These are phyloP conservation scores for Sebastes itinus DNA, from an alignment of 2,797 vertebrate species.

Conservation along the genomic window DNA sequence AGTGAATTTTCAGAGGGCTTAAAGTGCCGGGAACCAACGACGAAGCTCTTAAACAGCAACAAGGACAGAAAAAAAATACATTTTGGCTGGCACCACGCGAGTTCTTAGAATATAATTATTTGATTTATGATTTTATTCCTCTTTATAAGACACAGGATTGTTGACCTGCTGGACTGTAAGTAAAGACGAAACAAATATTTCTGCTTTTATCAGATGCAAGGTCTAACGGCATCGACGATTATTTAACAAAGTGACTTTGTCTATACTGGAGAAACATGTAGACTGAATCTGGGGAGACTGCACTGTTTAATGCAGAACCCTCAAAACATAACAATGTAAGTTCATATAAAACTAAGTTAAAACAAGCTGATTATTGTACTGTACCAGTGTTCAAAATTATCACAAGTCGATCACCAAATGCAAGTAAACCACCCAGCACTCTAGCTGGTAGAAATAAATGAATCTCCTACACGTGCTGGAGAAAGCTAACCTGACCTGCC, in stretches of 20 bases:
- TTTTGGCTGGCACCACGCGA: slow-evolving; percentile 36
- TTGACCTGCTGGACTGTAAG: neutral
- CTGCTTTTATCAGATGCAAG: neutral
- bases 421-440: no score
- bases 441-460: neutral
- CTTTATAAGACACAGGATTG: neutral
- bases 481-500: no score
- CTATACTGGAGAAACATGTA: neutral
- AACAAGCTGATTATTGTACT: neutral
- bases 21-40: slow-evolving; percentile 72
- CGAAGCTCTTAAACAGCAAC: slow-evolving; percentile 51
- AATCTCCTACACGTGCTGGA: neutral
- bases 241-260: neutral
- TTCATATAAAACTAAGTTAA: neutral
- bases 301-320: neutral
- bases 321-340: neutral
- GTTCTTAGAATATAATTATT: slow-evolving; percentile 26
- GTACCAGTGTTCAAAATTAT: no score
- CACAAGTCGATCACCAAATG: no score
- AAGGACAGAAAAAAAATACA: slow-evolving; percentile 43
- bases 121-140: slow-evolving; percentile 27
- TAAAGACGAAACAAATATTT: neutral
- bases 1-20: slow-evolving; percentile 71
- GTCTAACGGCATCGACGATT: neutral
- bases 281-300: neutral